phyloP scores from a whole-genome alignment of 2,113 vertebrate species.

The Pipra filicauda region DNA sequence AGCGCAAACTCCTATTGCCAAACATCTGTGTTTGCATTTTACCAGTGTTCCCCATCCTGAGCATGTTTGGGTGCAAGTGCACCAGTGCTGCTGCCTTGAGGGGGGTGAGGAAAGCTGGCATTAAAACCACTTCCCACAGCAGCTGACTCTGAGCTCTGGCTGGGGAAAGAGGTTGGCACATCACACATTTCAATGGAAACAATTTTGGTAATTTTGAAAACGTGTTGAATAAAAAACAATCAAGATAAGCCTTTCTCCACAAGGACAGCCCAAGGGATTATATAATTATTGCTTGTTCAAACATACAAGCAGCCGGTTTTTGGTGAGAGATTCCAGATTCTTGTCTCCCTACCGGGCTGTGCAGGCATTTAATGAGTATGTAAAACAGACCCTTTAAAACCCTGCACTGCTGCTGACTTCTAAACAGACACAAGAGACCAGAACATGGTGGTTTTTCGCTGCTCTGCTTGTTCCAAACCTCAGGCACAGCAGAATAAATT shows the following conservation, averaged over 20 bases:
- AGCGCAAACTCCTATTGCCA: fast-evolving
- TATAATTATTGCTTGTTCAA: neutral
- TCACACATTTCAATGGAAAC: neutral
- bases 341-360: neutral
- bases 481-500: neutral
- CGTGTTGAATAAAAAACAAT: neutral
- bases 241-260: neutral
- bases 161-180: neutral
- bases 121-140: neutral
- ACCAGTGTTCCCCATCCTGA: fast-evolving
- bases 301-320: neutral
- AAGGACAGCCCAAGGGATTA: neutral
- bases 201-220: neutral
- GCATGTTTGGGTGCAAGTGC: no score
- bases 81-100: neutral
- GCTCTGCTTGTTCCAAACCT: neutral
- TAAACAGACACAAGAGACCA: neutral
- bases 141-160: neutral
- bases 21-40: neutral
- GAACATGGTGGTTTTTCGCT: neutral
- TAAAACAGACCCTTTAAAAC: neutral
- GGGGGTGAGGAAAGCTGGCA: neutral
- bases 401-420: neutral
- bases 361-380: neutral
- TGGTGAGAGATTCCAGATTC: neutral